Percentiles rank a stretch among this genome's conserved stretches.
phyloP scores from a whole-genome alignment of 2,888 invertebrate species.

The Lobophora halterata region DNA sequence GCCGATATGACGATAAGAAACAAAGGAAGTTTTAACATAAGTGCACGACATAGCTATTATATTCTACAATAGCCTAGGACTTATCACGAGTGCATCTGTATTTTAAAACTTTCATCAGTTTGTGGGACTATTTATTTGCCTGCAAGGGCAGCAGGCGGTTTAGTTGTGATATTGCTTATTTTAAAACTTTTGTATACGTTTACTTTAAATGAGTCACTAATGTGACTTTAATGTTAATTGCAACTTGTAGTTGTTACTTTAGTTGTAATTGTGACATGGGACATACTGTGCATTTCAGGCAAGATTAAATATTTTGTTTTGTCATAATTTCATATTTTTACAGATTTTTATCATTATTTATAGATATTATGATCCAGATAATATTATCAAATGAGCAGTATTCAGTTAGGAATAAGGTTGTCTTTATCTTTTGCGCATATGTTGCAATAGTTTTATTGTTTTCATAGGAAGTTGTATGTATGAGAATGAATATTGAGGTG shows the following conservation, averaged over 20 bases:
- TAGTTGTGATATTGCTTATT: slow-evolving; percentile 79
- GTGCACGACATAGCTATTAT: slow-evolving; percentile 20
- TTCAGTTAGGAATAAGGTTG: slow-evolving; percentile 56
- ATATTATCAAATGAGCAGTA: slow-evolving; percentile 69
- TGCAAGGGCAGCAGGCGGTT: slow-evolving; percentile 58
- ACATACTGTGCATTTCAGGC: slow-evolving; percentile 50
- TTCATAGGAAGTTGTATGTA: slow-evolving; percentile 33
- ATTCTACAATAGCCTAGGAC: slow-evolving; percentile 8
- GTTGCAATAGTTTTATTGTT: slow-evolving; percentile 29
- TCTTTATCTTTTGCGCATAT: slow-evolving; percentile 37
- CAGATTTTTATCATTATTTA: slow-evolving; percentile 46
- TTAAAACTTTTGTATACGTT: slow-evolving; percentile 78
- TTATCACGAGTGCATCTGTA: slow-evolving; percentile 8
- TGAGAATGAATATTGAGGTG: slow-evolving; percentile 47
- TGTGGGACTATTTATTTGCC: slow-evolving; percentile 60
- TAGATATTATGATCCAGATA: slow-evolving; percentile 46
- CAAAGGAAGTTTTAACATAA: too few relatives aligned
- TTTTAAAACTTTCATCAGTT: slow-evolving; percentile 17
- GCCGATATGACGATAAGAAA: too few relatives aligned
- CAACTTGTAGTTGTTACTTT: slow-evolving; percentile 56
- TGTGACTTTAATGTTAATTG: slow-evolving; percentile 72
- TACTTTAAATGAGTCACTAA: slow-evolving; percentile 66
- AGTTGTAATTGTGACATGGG: slow-evolving; percentile 45
- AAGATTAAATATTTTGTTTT: slow-evolving; percentile 40
- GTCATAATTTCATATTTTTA: slow-evolving; percentile 40